These are phyloP conservation scores for Arizona elegans DNA, from an alignment of 2,113 vertebrate genomes.

Conservation along the genomic window DNA sequence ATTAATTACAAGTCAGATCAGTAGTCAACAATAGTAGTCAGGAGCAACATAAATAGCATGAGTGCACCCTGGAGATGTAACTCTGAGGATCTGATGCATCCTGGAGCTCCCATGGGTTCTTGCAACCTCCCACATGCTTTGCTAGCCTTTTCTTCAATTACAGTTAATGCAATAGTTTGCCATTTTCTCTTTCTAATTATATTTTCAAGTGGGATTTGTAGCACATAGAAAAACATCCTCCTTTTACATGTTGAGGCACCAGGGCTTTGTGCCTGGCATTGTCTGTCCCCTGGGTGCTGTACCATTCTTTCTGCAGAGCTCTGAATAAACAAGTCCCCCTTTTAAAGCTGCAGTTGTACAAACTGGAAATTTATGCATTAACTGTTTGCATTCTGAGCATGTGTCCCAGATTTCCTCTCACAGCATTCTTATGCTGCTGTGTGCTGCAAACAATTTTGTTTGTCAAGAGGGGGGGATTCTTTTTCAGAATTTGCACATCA, in stretches of 20 bases:
- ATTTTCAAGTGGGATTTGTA: slow-evolving; percentile 98
- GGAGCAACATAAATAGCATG: slow-evolving; percentile 95
- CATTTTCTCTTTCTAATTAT: slow-evolving; percentile 97
- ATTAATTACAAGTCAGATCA: slow-evolving; percentile 97
- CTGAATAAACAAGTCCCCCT: slow-evolving; percentile 93
- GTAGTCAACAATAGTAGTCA: slow-evolving; percentile 82
- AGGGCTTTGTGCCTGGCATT: slow-evolving; percentile 82
- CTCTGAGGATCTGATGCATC: slow-evolving; percentile 86
- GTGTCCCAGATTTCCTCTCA: slow-evolving; percentile 91
- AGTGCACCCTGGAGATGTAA: slow-evolving; percentile 92
- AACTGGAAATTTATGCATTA: slow-evolving; percentile 86
- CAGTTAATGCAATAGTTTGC: slow-evolving; percentile 99
- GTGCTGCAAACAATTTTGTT: slow-evolving; percentile 65
- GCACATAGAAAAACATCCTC: slow-evolving; percentile 89
- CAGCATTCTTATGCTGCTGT: slow-evolving; percentile 76
- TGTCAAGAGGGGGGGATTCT: slow-evolving; percentile 55
- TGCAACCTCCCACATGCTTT: slow-evolving; percentile 92
- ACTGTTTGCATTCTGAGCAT: slow-evolving; percentile 90
- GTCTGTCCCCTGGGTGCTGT: slow-evolving; percentile 84
- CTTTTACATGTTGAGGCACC: slow-evolving; percentile 83
- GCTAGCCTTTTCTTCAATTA: slow-evolving; percentile 99
- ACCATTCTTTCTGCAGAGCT: slow-evolving; percentile 83
- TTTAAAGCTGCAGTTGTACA: slow-evolving; percentile 85
- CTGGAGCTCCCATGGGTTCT: slow-evolving; percentile 90
- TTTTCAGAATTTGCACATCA: slow-evolving; percentile 65